Base-by-base conservation (phyloP, 2,113 vertebrate genomes). In the Coregonus clupeaformis region DNA sequence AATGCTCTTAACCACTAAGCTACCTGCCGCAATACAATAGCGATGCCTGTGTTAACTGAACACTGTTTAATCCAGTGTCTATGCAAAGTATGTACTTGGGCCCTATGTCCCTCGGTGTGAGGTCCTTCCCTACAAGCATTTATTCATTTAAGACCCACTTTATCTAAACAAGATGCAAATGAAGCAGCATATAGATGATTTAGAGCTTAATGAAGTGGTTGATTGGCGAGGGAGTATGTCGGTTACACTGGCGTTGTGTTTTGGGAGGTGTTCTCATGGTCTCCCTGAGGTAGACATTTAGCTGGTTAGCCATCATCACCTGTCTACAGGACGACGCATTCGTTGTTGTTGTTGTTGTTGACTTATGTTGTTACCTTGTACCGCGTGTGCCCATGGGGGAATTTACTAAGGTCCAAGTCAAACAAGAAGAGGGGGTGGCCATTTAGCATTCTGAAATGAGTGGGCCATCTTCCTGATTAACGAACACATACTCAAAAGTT, bases 401-500 rank as follows among this genome's bases (percentile, higher is more conserved):
- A 79, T 80, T 80, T 75, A 47, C 71, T 0, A 4, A 76, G 78
- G 77, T 77, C 74, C 81, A 20, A 5, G 73, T 73, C 64, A 75
- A 72, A 75, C 64, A 20, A 18, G 47, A 9, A 13, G 65, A 62
- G 60, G 66, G 36, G 29, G 18, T 47, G 78, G 74, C 49, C 75
- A 67, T 77, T 76, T 47, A 69, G 66, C 75, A 82, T 78, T 74
- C 80, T 87, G 85, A 86, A 86, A 86, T 77, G 6, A 84, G 78
- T 22, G 11, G 1, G 72, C 84, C 65, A 86, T 86, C 82, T 81
- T 77, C 76, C 60, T 74, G 82, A 88, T 86, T 84, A 86, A 78
- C 75, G 13, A 77, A 82, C 82, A 82, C 77, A 55, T 63, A 79
- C 72, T 82, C n/a, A 36, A 47, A 67, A 64, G 70, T 70, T 85